Evolutionary conservation across 2,113 vertebrate species (phyloP), one percentile per base, ranked within the genome.

Genomic region (Sinocyclocheilus rhinocerous): DNA sequence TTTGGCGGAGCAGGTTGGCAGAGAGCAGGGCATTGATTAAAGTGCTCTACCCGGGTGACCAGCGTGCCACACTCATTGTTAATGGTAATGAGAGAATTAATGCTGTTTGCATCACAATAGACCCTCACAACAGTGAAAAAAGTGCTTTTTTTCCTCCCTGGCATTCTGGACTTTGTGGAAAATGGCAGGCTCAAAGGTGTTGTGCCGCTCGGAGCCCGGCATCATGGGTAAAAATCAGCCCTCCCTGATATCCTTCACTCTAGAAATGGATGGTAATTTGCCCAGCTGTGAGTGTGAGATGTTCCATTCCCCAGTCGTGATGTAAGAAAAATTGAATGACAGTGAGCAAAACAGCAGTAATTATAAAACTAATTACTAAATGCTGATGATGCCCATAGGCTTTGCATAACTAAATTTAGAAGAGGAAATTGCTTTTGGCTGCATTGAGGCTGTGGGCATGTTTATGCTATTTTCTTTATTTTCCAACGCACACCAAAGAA

Each of bases 301-400:
- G 96, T 97, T 97, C 96, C 96, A 97, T 96, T 98, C 96, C 96
- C 96, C 94, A 93, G 96, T 96, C 94, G 95, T 96, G 95, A 96
- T 97, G 96, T 97, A 97, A 97, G 97, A 97, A 97, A 97, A 98
- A 96, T 97, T 96, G 95, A 97, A 96, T 95, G 97, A 97, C 96
- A 96, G 96, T 96, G 95, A 97, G 95, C 95, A 96, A 97, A 98
- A 98, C 97, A 96, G 97, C 96, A 97, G 97, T 98, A 99, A 99
- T 99, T 99, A 98, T 98, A 98, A 99, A 99, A 99, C 96, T 99
- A 98, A 98, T 99, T 99, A 98, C 97, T 97, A 97, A 98, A 98
- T 96, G 96, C 96, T 99, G 97, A 99, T 97, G 97, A 97, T 97
- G 97, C 97, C 97, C 97, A 97, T 95, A 97, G 97, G 98, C 97